Evolutionary conservation across 2,113 vertebrate species (phyloP).

Genomic region (Oenanthe oenanthe): DNA sequence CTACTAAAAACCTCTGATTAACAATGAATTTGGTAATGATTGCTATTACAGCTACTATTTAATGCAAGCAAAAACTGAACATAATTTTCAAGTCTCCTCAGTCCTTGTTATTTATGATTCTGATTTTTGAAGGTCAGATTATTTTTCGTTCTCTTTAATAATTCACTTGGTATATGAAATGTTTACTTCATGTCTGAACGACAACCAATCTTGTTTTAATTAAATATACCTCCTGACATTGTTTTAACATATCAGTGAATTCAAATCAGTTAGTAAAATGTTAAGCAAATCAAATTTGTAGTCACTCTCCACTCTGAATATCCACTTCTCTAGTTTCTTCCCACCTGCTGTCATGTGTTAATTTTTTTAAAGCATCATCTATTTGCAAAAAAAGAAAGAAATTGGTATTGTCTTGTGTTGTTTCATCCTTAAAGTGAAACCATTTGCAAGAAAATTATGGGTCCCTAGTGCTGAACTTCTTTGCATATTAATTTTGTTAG

Average conservation of each 20-base stretch:
- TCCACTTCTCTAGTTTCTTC: slow-evolving; percentile 82
- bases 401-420: slow-evolving; percentile 88
- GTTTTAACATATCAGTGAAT: slow-evolving; percentile 77
- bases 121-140: slow-evolving; percentile 52
- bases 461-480: slow-evolving; percentile 92
- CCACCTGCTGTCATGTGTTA: slow-evolving; percentile 95
- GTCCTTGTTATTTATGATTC: slow-evolving; percentile 4
- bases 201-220: slow-evolving; percentile 70
- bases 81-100: slow-evolving; percentile 5
- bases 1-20: slow-evolving; percentile 24
- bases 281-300: slow-evolving; percentile 84
- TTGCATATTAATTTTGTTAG: slow-evolving; percentile 99
- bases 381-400: slow-evolving; percentile 81
- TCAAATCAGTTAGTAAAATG: slow-evolving; percentile 86
- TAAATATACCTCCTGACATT: slow-evolving; percentile 74
- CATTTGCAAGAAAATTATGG: slow-evolving; percentile 97
- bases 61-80: slow-evolving; percentile 33
- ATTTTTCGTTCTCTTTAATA: slow-evolving; percentile 57
- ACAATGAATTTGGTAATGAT: slow-evolving; percentile 27
- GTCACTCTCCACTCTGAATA: slow-evolving; percentile 81
- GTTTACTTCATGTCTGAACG: slow-evolving; percentile 60
- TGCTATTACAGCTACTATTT: slow-evolving; percentile 14
- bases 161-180: slow-evolving; percentile 60
- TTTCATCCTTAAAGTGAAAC: slow-evolving; percentile 94
- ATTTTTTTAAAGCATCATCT: slow-evolving; percentile 89